Conservation (phyloP, 2,797 vertebrate species). For the Melanogrammus aeglefinus region DNA sequence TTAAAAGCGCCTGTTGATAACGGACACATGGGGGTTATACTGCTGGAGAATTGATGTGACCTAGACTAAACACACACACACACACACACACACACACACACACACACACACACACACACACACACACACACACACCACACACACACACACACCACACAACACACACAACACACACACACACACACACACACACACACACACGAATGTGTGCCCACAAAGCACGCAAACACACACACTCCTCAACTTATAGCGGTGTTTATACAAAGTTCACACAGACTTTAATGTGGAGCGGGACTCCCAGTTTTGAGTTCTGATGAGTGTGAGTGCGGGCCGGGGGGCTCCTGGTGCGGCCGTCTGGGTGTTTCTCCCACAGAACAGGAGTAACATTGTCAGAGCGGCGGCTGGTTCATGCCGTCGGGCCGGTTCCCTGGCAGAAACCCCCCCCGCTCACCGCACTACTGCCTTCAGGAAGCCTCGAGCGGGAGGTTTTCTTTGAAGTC, state of each 20-base stretch:
- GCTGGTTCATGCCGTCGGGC: slow-evolving; percentile 51
- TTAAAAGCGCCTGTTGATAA: neutral
- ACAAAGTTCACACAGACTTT: slow-evolving; percentile 26
- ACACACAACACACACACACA: neutral
- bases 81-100: neutral
- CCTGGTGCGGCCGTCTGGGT: slow-evolving; percentile 49
- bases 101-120: neutral
- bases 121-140: slow-evolving; percentile 15
- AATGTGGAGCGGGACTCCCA: slow-evolving; percentile 31
- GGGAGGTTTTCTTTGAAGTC: slow-evolving; percentile 61
- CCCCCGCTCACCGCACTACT: neutral
- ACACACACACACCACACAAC: slow-evolving; percentile 3
- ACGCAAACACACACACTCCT: slow-evolving; percentile 13
- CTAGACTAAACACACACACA: slow-evolving; percentile 1
- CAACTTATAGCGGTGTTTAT: slow-evolving; percentile 21
- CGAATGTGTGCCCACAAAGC: slow-evolving; percentile 19
- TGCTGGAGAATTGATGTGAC: neutral
- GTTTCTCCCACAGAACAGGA: slow-evolving; percentile 50
- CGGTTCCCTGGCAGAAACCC: slow-evolving; percentile 1
- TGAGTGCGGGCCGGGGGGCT: slow-evolving; percentile 40
- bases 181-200: too few relatives aligned
- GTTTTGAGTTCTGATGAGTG: slow-evolving; percentile 41
- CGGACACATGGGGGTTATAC: neutral
- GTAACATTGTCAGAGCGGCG: slow-evolving; percentile 54
- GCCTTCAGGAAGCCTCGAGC: neutral